Evolutionary conservation across 2,113 vertebrate genomes (phyloP).

Genomic region (Syngnathus scovelli): DNA sequence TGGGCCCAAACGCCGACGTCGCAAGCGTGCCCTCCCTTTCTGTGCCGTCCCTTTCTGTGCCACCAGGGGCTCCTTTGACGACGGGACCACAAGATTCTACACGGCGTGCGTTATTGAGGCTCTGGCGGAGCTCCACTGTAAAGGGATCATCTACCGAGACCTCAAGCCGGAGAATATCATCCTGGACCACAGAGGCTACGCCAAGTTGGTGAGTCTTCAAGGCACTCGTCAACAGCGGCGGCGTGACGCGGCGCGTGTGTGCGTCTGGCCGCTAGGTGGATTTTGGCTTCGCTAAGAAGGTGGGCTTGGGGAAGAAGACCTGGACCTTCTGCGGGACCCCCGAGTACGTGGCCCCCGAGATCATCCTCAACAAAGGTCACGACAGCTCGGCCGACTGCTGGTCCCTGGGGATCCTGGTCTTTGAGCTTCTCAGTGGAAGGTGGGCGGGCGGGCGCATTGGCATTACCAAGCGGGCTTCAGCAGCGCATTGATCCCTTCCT

Average conservation of each 20-base stretch:
- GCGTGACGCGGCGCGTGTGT: too few species aligned
- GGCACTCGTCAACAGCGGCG: neutral
- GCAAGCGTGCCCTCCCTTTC: too few species aligned
- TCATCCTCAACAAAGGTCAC: conserved; percentile 70
- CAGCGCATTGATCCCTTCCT: neutral
- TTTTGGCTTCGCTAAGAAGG: conserved; percentile 71
- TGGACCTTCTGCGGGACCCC: conserved; percentile 73
- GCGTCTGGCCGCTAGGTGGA: conserved; percentile 49
- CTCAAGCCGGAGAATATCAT: conserved; percentile 74
- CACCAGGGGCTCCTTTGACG: conserved; percentile 64
- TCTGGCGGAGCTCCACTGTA: conserved; percentile 60
- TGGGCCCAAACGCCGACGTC: too few species aligned
- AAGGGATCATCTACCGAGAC: conserved; percentile 71
- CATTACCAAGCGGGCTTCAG: neutral
- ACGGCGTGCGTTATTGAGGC: conserved; percentile 67
- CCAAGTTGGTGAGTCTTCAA: conserved; percentile 60
- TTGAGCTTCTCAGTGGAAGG: conserved; percentile 70
- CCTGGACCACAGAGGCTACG: conserved; percentile 65
- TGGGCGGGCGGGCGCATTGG: neutral
- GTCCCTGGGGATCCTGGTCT: conserved; percentile 69
- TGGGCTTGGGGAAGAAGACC: conserved; percentile 69
- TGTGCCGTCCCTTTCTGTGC: too few species aligned
- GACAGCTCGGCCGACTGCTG: conserved; percentile 70
- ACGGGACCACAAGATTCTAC: conserved; percentile 66
- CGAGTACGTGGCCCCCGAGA: conserved; percentile 68